Percentiles rank a stretch among this genome's conserved stretches.
These are phyloP conservation scores for Hedychridium roseum DNA, from an alignment of 2,888 invertebrate species.

Conservation along the genomic window DNA sequence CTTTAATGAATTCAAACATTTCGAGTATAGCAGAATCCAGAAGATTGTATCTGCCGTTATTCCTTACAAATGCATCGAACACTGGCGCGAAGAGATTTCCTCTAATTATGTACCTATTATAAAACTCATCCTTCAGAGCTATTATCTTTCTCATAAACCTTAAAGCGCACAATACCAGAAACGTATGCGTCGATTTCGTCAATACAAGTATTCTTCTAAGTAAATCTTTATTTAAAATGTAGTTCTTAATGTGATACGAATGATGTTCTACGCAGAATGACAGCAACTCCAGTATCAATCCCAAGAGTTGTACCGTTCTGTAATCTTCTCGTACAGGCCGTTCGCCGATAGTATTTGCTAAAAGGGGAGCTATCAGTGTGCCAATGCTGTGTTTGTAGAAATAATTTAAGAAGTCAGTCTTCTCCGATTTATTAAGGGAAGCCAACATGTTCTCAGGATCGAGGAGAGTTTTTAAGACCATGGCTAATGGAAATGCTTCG, in stretches of 20 bases:
- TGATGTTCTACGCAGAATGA: constrained; percentile 99
- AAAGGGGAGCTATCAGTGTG: constrained; percentile 92
- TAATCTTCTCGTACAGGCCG: constrained; percentile 94
- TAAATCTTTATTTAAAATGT: constrained; percentile 95
- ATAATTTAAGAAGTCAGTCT: constrained; percentile 96
- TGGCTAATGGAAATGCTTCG: constrained; percentile 96
- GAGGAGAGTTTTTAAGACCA: constrained; percentile 88
- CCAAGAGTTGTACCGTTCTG: constrained; percentile 93
- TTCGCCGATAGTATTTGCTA: constrained; percentile 91
- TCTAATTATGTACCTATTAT: constrained; percentile 94
- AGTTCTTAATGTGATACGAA: constrained; percentile 98
- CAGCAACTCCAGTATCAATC: constrained; percentile 92
- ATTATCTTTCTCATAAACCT: constrained; percentile 97
- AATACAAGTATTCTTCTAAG: constrained; percentile 93
- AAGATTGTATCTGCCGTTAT: constrained; percentile 98
- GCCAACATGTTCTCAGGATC: constrained; percentile 99
- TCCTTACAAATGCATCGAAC: constrained; percentile 93
- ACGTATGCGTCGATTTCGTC: constrained; percentile 96
- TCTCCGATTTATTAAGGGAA: constrained; percentile 92
- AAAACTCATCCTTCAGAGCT: constrained; percentile 97
- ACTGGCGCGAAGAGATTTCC: constrained; percentile 95
- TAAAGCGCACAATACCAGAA: constrained; percentile 94
- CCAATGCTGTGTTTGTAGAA: constrained; percentile 99
- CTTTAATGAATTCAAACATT: constrained; percentile 98
- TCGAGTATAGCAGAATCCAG: constrained; percentile 98